These are phyloP conservation scores for Zootoca vivipara DNA, from an alignment of 2,113 vertebrate genomes.

Conservation along the genomic window DNA sequence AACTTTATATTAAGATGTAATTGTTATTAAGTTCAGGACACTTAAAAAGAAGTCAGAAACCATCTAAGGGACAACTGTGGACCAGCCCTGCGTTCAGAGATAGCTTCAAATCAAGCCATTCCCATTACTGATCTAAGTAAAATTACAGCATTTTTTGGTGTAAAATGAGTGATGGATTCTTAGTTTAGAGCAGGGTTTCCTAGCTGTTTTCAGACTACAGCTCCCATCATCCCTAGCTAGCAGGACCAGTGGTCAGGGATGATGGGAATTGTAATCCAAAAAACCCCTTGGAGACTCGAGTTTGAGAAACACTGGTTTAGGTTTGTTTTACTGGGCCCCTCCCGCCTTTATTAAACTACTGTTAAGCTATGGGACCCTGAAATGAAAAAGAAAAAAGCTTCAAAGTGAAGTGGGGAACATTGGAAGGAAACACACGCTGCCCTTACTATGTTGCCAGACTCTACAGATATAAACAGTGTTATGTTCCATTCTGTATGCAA, in stretches of 20 bases:
- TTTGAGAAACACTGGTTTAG: no score
- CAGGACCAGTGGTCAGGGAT: no score
- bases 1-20: background rate
- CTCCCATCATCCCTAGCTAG: no score
- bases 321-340: no score
- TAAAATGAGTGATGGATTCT: background rate
- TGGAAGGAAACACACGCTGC: constrained; percentile 22
- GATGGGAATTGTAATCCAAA: no score
- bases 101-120: background rate
- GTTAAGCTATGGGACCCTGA: background rate
- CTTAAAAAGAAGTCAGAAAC: background rate
- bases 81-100: background rate
- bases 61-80: background rate
- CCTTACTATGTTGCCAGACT: constrained; percentile 21
- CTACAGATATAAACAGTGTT: constrained; percentile 48
- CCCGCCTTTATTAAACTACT: background rate
- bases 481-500: constrained; percentile 68
- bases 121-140: background rate
- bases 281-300: no score
- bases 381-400: background rate
- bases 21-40: background rate
- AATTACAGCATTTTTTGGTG: background rate
- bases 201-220: no score
- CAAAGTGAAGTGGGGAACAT: constrained; percentile 10
- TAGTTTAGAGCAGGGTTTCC: background rate